A percentile compares a stretch with the other conserved stretches of the same genome.
Evolutionary conservation across 2,797 vertebrate species (phyloP).

Genomic region (Lacerta viridis): DNA sequence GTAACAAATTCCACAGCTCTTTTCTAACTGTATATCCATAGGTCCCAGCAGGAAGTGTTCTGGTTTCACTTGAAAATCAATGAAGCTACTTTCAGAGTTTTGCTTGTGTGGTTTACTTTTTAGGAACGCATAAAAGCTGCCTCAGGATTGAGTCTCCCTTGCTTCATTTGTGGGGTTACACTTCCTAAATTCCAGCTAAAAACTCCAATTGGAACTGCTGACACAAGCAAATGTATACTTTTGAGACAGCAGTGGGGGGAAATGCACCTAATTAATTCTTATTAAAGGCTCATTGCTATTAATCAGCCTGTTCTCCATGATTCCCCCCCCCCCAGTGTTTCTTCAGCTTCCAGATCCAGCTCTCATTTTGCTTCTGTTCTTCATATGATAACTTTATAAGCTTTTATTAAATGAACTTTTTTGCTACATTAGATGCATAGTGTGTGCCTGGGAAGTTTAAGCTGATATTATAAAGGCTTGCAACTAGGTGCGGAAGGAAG

Average conservation of each 20-base stretch:
- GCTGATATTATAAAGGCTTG: not conserved
- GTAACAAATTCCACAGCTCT: no score
- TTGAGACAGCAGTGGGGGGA: no score
- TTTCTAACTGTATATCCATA: no score
- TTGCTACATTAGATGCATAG: not conserved
- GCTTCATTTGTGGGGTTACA: not conserved
- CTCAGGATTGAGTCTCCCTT: not conserved
- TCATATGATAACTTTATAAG: not conserved
- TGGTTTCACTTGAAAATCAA: no score
- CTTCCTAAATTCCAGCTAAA: conserved; percentile 5
- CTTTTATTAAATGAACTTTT: conserved; percentile 1
- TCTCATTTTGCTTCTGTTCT: not conserved
- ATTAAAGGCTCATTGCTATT: not conserved
- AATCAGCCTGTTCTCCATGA: not conserved
- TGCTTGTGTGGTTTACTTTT: not conserved
- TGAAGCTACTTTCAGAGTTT: not conserved
- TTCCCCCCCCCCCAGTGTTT: not conserved
- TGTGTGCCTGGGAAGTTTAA: not conserved
- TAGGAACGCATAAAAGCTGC: not conserved
- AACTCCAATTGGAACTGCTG: not conserved
- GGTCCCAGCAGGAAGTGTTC: no score
- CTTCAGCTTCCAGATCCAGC: not conserved
- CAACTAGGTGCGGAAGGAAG: not conserved
- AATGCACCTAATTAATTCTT: not conserved
- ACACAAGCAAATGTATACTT: conserved; percentile 1